Evolutionary conservation across 2,888 invertebrate genomes (phyloP).

Genomic region (Monoplex corrugatus): DNA sequence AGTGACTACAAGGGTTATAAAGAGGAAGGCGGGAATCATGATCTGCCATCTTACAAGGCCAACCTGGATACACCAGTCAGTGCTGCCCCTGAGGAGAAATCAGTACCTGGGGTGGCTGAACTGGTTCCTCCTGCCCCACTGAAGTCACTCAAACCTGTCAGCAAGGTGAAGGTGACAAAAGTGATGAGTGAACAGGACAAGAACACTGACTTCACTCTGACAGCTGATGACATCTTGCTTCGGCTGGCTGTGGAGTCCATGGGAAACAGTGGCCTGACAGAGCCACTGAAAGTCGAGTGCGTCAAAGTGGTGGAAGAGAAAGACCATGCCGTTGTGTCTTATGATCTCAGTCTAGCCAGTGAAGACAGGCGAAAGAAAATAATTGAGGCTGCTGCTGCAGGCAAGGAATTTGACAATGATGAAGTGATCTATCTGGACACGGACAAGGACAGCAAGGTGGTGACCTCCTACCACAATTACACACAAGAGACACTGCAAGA

Average conservation of each 20-base stretch:
- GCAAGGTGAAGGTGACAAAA: slow-evolving; percentile 36
- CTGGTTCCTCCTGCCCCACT: slow-evolving; percentile 47
- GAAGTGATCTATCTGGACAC: slow-evolving; percentile 49
- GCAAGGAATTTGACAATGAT: slow-evolving; percentile 56
- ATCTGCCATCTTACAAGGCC: background rate
- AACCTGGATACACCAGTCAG: background rate
- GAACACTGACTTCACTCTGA: slow-evolving; percentile 62
- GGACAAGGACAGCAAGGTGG: slow-evolving; percentile 37
- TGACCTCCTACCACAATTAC: slow-evolving; percentile 50
- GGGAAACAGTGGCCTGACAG: slow-evolving; percentile 29
- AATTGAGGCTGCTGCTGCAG: slow-evolving; percentile 53
- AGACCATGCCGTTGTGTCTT: slow-evolving; percentile 67
- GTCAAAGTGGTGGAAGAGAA: slow-evolving; percentile 63
- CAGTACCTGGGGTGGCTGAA: background rate
- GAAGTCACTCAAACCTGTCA: slow-evolving; percentile 40
- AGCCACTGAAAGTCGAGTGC: slow-evolving; percentile 58
- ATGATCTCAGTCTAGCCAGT: slow-evolving; percentile 45
- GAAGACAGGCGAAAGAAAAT: slow-evolving; percentile 49
- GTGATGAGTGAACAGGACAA: slow-evolving; percentile 54
- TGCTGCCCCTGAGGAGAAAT: background rate
- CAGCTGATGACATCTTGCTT: slow-evolving; percentile 70
- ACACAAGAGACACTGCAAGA: slow-evolving; percentile 58
- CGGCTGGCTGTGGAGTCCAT: slow-evolving; percentile 64
- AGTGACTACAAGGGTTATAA: background rate
- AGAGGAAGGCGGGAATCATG: background rate